Evolutionary conservation across 1,140 invertebrate species (phyloP).

Genomic region (Trichonephila clavata): DNA sequence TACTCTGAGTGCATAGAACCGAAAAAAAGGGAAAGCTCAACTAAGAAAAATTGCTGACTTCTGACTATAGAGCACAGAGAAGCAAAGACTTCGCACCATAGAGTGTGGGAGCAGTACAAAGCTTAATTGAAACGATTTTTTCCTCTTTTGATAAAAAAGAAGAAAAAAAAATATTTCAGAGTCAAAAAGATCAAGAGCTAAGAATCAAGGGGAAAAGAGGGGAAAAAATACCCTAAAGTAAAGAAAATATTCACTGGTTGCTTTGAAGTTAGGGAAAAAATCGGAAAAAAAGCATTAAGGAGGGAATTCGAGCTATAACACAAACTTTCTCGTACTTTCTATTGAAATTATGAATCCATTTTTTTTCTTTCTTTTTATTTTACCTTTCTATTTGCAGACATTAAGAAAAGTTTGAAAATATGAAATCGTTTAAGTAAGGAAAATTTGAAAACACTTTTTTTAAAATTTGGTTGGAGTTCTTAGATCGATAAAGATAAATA

Average conservation of each 20-base stretch:
- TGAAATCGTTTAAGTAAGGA: no score
- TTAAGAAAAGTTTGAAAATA: background rate
- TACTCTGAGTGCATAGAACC: background rate
- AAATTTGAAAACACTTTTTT: no score
- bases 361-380: no score
- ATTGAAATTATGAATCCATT: background rate
- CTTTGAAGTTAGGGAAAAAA: background rate
- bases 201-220: background rate
- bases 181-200: background rate
- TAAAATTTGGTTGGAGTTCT: no score
- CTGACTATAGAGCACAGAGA: background rate
- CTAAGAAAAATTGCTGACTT: conserved; percentile 20
- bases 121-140: conserved; percentile 46
- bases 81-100: background rate
- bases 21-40: background rate
- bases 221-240: background rate
- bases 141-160: background rate
- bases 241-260: conserved; percentile 43
- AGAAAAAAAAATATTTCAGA: background rate
- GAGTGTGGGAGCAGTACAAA: background rate
- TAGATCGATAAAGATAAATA: no score
- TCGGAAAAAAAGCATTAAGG: background rate
- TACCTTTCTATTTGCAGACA: background rate
- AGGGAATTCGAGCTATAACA: background rate
- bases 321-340: background rate